Base-by-base conservation (phyloP, 2,797 vertebrate genomes). In the Rhinoraja longicauda region DNA sequence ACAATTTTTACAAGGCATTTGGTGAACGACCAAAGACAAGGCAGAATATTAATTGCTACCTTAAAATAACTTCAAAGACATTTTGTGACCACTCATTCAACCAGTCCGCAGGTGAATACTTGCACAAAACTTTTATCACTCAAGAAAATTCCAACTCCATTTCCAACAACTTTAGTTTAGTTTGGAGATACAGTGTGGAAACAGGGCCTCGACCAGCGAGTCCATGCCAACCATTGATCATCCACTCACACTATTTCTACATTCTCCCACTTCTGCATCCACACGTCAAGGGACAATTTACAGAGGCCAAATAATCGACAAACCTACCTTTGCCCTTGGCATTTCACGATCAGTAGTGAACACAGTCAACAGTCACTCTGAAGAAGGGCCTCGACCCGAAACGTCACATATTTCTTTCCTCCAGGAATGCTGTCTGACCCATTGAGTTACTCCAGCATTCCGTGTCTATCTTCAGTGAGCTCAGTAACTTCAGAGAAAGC, bases 1-100 rank as follows among this genome's bases (percentile, higher is more conserved):
- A 88, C n/a, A 36, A 88, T 64, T 62, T 88, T 88, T 59, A 88
- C 84, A 62, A 86, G n/a, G 29, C 57, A 64, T 64, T 88, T 59
- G 26, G 10, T n/a, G 4, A 84, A 84, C 53, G 57, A 59, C 53
- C 29, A 59, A 84, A 84, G 3, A 88, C 29, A 7, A 32, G 59
- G 29, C 8, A 88, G n/a, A 88, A 59, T 64, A 64, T 64, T 64
- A 64, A 88, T 19, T 88, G 57, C 29, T 36, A 29, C 62, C 29
- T 64, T 64, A 7, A 64, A 88, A 32, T 17, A 21, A 29, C 29
- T 64, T 19, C 1, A 88, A 19, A 88, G 88, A 88, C n/a, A 64
- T 32, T 88, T 88, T 88, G 57, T 88, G 57, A 88, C 15, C 6
- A 6, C 13, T 88, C 13, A 29, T 32, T 64, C 5, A 88, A 64